phyloP scores from a whole-genome alignment of 2,888 invertebrate genomes.

The Cheilosia urbana region DNA sequence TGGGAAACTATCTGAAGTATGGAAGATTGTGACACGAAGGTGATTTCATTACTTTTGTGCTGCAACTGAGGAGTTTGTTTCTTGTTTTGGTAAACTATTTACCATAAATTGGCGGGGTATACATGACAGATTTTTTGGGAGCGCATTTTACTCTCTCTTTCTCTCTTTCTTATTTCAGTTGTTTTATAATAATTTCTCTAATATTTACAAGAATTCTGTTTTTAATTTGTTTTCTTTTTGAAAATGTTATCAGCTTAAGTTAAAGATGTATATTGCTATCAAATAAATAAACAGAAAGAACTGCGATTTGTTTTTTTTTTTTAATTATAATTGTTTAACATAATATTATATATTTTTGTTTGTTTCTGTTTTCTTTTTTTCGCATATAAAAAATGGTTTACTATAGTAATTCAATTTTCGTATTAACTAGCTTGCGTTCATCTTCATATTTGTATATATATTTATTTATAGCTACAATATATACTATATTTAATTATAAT shows the following conservation, averaged over 20 bases:
- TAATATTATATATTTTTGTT: constrained; percentile 43
- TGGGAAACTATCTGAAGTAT: background rate
- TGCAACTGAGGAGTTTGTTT: constrained; percentile 39
- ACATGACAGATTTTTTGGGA: constrained; percentile 54
- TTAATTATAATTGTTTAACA: constrained; percentile 45
- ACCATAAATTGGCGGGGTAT: constrained; percentile 55
- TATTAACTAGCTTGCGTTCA: constrained; percentile 69
- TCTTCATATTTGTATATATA: constrained; percentile 27
- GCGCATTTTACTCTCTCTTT: constrained; percentile 7
- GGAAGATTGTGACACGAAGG: constrained; percentile 34
- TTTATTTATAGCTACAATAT: constrained; percentile 63
- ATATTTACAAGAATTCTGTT: constrained; percentile 62
- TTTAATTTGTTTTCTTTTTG: constrained; percentile 6
- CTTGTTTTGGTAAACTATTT: constrained; percentile 23
- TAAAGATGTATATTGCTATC: constrained; percentile 57
- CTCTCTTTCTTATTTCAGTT: background rate
- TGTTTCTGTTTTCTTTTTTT: constrained; percentile 53
- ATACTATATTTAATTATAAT: constrained; percentile 61
- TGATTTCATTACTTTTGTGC: constrained; percentile 44
- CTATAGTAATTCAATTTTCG: constrained; percentile 65
- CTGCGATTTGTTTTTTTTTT: constrained; percentile 36
- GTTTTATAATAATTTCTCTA: constrained; percentile 56
- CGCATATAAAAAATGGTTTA: constrained; percentile 74
- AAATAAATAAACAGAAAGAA: constrained; percentile 45
- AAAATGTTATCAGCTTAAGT: constrained; percentile 61